Conservation (phyloP, 2,888 invertebrate genomes). For the Eristalinus sepulchralis region DNA sequence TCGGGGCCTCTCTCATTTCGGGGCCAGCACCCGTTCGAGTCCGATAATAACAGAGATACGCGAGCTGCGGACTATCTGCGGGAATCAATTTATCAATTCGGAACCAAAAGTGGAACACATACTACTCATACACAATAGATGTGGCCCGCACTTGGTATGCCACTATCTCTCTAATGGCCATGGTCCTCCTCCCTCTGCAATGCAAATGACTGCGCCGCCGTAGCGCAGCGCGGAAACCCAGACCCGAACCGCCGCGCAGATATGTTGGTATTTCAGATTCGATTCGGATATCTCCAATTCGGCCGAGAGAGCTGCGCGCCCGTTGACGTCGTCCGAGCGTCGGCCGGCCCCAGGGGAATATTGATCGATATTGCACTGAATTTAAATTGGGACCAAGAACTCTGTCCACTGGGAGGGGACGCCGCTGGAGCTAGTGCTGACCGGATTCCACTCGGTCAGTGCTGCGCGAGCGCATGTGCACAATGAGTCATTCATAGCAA, state of each 20-base stretch:
- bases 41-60: conserved; percentile 17
- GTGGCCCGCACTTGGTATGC: conserved; percentile 29
- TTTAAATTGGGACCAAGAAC: conserved; percentile 45
- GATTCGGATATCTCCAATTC: conserved; percentile 52
- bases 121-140: conserved; percentile 12
- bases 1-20: conserved; percentile 52
- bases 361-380: conserved; percentile 70
- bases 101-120: conserved; percentile 62
- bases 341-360: conserved; percentile 47
- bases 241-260: conserved; percentile 10
- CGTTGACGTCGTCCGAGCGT: conserved; percentile 4
- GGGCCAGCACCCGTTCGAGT: conserved; percentile 36
- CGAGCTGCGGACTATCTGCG: conserved; percentile 37
- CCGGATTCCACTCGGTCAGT: conserved; percentile 36
- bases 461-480: conserved; percentile 55
- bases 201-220: conserved; percentile 34
- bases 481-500: conserved; percentile 45
- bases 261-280: conserved; percentile 66
- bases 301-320: background rate
- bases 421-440: conserved; percentile 5
- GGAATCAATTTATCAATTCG: conserved; percentile 66
- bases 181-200: conserved; percentile 44
- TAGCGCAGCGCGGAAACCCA: background rate
- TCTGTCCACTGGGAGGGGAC: conserved; percentile 12
- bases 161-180: conserved; percentile 61